Conservation (phyloP, 2,888 invertebrate genomes). For the Standfussiana lucernea region DNA sequence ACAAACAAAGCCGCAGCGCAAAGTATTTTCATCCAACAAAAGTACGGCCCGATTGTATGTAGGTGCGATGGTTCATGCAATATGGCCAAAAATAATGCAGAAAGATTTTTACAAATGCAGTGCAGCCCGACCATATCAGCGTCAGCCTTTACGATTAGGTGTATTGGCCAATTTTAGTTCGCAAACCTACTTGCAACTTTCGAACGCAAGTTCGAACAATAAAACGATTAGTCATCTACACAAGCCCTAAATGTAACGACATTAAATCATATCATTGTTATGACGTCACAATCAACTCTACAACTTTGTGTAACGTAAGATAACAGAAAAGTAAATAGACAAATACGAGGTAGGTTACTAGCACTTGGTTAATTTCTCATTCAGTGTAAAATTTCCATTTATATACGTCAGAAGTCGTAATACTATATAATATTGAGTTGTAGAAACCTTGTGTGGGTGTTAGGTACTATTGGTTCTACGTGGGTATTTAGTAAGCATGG, state of each 20-base stretch:
- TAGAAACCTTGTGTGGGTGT: slow-evolving; percentile 39
- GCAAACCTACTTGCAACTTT: background rate
- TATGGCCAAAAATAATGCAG: background rate
- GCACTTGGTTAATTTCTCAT: slow-evolving; percentile 34
- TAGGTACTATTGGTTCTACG: slow-evolving; percentile 15
- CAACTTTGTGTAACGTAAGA: slow-evolving; percentile 44
- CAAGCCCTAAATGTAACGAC: slow-evolving; percentile 23
- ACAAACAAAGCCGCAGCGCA: no score
- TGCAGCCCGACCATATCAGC: background rate
- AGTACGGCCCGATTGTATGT: no score
- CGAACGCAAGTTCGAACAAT: slow-evolving; percentile 4
- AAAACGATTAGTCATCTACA: slow-evolving; percentile 31
- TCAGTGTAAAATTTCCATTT: slow-evolving; percentile 43
- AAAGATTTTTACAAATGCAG: background rate
- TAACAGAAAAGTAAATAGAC: slow-evolving; percentile 42
- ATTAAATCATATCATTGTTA: slow-evolving; percentile 30
- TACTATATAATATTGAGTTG: slow-evolving; percentile 39
- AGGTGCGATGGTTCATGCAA: no score
- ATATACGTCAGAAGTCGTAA: slow-evolving; percentile 31
- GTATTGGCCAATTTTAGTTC: background rate
- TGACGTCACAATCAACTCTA: slow-evolving; percentile 33
- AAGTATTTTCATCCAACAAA: no score
- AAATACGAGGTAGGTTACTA: slow-evolving; percentile 28
- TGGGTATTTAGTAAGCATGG: background rate
- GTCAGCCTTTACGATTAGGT: background rate